Evolutionary conservation across 2,113 vertebrate genomes (phyloP), one percentile per base, ranked within the genome.

Genomic region (Neoarius graeffei): DNA sequence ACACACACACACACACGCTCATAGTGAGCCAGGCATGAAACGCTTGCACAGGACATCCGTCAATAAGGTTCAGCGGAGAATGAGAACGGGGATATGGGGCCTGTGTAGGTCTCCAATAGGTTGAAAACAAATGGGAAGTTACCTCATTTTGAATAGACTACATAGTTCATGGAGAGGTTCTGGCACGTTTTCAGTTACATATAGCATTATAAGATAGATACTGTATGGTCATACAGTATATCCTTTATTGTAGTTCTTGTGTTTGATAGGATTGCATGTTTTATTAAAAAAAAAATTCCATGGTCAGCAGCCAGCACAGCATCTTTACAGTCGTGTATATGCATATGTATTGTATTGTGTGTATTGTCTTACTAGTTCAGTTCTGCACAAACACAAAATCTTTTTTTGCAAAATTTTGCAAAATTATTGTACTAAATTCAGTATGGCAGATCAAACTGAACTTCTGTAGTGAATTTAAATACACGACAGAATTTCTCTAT

Each of bases 21-120:
- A 85, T 57, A 56, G 62, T 80, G 86, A 94, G 90, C 89, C 91
- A 81, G 90, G 93, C 91, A 94, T 94, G 88, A 95, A 94, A 92
- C 77, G 87, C 93, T 92, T 88, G 91, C 82, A 50, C 94, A 96
- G 94, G 95, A 96, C 93, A 96, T 96, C 95, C 95, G 94, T 94
- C 80, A 86, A 89, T 91, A 91, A 93, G 88, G 89, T 89, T 88
- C 88, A 91, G 90, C 86, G 89, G 85, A 89, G 90, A 88, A 86
- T 84, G 87, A 87, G 83, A 89, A 79, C 88, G 52, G 54, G 35
- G 87, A 88, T 89, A 66, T 90, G 90, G 88, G 85, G 81, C 77
- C 77, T 73, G 13, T 50, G 56, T 67, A 89, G 93, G 91, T 93
- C 89, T 90, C 30, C 14, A 90, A 90, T 92, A 85, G 85, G 35